Conservation (phyloP, 1,140 invertebrate genomes). For the Reticulitermes speratus region DNA sequence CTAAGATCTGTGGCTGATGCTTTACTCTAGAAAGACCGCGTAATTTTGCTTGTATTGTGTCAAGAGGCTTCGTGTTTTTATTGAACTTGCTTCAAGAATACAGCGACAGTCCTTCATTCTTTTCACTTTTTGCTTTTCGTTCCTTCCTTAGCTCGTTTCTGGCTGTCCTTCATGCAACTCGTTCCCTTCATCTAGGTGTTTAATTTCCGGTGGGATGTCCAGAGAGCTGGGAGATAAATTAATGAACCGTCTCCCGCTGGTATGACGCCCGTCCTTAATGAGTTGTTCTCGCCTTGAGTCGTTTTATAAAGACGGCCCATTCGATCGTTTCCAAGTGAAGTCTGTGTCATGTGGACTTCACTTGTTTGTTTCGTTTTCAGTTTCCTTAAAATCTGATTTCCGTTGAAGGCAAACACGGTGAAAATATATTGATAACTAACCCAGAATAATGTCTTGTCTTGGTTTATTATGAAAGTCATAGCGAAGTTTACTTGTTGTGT, state of each 20-base stretch:
- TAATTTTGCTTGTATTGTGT: background rate
- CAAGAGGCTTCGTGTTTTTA: background rate
- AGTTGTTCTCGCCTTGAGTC: background rate
- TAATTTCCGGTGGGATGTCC: slow-evolving; percentile 14
- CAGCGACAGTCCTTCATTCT: background rate
- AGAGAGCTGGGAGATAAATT: background rate
- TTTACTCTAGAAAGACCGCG: background rate
- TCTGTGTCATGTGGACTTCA: too few species aligned
- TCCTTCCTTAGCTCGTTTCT: background rate
- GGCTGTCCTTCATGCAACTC: background rate
- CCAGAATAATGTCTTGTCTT: too few species aligned
- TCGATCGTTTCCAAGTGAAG: background rate
- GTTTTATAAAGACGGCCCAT: background rate
- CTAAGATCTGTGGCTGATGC: too few species aligned
- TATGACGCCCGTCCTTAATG: background rate
- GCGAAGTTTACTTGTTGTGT: too few species aligned
- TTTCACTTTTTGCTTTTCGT: background rate
- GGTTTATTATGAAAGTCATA: too few species aligned
- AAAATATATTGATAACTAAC: too few species aligned
- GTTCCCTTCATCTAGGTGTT: slow-evolving; percentile 8
- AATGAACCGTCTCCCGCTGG: background rate
- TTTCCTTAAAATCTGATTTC: too few species aligned
- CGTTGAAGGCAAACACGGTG: too few species aligned
- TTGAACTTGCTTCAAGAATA: background rate
- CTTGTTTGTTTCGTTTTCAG: too few species aligned